Conservation (phyloP, 2,888 invertebrate species). For the Drosophila bunnanda region DNA sequence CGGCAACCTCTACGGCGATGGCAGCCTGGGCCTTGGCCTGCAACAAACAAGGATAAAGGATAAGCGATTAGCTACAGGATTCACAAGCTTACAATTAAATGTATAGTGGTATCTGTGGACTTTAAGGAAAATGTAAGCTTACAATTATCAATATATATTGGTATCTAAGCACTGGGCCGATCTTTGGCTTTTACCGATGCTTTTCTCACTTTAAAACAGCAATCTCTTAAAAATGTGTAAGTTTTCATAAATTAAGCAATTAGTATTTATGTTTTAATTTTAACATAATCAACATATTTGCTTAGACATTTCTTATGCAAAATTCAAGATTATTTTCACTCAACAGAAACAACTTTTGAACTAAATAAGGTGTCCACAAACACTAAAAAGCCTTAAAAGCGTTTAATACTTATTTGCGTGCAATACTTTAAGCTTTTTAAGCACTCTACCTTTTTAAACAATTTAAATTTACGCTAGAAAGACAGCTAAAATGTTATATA, state of each 20-base stretch:
- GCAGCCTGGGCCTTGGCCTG: conserved; percentile 94
- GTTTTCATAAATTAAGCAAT: not conserved
- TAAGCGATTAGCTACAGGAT: not conserved
- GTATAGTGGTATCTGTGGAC: not conserved
- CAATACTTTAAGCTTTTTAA: not conserved
- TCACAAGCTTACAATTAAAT: not conserved
- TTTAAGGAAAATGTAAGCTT: not conserved
- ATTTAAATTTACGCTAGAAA: not conserved
- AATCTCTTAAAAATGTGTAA: not conserved
- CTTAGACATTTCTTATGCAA: no score
- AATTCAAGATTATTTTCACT: no score
- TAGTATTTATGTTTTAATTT: no score
- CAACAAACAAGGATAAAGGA: conserved; percentile 62
- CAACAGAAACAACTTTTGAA: not conserved
- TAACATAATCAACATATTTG: not conserved
- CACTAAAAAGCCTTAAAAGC: not conserved
- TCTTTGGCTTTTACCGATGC: no score
- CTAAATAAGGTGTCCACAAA: not conserved
- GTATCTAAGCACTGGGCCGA: not conserved
- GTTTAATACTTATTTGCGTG: not conserved
- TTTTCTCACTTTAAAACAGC: not conserved
- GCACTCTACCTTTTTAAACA: no score
- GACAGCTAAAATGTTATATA: not conserved
- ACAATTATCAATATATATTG: not conserved
- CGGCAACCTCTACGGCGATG: conserved; percentile 97